Percentiles rank a stretch among this genome's conserved stretches.
phyloP scores from a whole-genome alignment of 2,113 vertebrate genomes.

The Myiagra hebetior region DNA sequence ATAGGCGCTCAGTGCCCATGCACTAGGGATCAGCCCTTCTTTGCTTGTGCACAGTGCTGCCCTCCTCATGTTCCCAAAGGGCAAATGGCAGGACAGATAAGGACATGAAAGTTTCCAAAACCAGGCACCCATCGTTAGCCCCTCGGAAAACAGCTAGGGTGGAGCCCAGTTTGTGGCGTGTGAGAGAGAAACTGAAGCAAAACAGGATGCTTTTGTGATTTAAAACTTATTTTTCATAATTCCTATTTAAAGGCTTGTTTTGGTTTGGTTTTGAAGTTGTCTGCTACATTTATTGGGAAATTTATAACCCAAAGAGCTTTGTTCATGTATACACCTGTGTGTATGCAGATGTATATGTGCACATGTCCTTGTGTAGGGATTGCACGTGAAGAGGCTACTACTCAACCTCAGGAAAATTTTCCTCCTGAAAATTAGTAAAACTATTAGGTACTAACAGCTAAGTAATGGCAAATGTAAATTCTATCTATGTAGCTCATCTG shows the following conservation, averaged over 20 bases:
- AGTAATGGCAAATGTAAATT: not conserved
- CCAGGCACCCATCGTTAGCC: not conserved
- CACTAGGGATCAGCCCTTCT: not conserved
- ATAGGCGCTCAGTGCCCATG: too few species aligned
- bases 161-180: not conserved
- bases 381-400: not conserved
- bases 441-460: not conserved
- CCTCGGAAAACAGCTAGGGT: slow-evolving; percentile 37
- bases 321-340: not conserved
- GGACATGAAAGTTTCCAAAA: slow-evolving; percentile 1
- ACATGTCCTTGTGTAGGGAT: not conserved
- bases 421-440: not conserved
- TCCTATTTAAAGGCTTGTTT: not conserved
- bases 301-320: not conserved
- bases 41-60: not conserved
- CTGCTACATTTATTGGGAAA: not conserved
- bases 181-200: slow-evolving; percentile 17
- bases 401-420: not conserved
- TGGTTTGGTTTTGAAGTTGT: not conserved
- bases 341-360: not conserved
- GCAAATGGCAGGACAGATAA: slow-evolving; percentile 1
- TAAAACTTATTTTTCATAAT: slow-evolving; percentile 10
- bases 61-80: not conserved
- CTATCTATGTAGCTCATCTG: not conserved
- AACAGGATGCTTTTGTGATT: slow-evolving; percentile 56